phyloP scores from a whole-genome alignment of 2,113 vertebrate species.

The Plotosus lineatus region DNA sequence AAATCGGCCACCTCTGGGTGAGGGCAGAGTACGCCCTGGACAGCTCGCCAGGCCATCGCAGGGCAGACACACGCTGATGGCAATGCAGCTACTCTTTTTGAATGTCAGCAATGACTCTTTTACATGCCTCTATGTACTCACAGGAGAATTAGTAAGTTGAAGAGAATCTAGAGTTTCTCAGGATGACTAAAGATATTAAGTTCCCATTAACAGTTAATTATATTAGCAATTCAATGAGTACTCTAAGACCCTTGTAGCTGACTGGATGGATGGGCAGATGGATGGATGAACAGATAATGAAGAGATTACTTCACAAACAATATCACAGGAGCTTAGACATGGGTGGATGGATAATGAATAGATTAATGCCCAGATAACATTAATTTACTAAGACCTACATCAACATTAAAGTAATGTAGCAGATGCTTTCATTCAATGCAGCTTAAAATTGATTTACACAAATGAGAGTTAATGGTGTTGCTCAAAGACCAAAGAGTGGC shows the following conservation, averaged over 20 bases:
- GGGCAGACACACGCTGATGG: no score
- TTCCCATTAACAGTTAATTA: slow-evolving; percentile 12
- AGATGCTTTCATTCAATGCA: background rate
- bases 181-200: background rate
- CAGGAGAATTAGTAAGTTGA: background rate
- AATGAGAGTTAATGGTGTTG: background rate
- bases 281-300: background rate
- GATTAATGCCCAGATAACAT: slow-evolving; percentile 15
- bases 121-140: background rate
- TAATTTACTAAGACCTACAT: background rate
- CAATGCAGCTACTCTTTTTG: no score
- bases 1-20: no score
- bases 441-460: background rate
- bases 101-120: no score
- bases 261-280: background rate
- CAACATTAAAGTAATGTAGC: background rate
- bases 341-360: slow-evolving; percentile 16
- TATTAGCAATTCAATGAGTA: background rate
- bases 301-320: background rate
- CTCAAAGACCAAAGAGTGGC: background rate
- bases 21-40: no score
- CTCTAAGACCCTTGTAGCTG: background rate
- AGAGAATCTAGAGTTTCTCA: background rate
- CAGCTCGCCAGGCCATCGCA: no score
- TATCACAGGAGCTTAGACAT: background rate